Percentiles rank a stretch among this genome's conserved stretches.
Evolutionary conservation across 2,113 vertebrate genomes (phyloP).

Genomic region (Polyodon spathula): DNA sequence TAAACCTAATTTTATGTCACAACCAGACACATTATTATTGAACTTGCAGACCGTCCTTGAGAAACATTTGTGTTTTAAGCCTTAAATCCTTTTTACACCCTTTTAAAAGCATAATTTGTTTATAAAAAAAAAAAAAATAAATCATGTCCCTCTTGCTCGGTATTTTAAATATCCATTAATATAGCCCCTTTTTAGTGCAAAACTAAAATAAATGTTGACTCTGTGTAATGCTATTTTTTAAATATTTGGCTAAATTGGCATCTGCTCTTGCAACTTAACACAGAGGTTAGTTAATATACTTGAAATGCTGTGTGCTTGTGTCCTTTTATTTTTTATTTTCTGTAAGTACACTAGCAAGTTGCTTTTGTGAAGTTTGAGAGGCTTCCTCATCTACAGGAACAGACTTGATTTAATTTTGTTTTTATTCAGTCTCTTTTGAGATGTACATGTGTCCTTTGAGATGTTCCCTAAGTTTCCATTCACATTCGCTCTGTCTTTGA

Average conservation of each 20-base stretch:
- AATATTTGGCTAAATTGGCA: too few species aligned
- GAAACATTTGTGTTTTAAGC: conserved; percentile 1
- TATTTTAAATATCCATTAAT: too few species aligned
- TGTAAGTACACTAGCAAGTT: background rate
- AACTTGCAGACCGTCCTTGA: too few species aligned
- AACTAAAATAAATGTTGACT: too few species aligned
- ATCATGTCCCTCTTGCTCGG: too few species aligned
- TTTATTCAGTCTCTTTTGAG: conserved; percentile 56
- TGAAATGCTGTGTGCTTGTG: background rate
- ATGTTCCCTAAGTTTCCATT: conserved; percentile 45
- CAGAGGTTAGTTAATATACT: too few species aligned
- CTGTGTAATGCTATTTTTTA: too few species aligned
- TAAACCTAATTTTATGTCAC: too few species aligned
- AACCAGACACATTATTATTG: too few species aligned
- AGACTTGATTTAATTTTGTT: background rate
- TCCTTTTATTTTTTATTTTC: background rate
- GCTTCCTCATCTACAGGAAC: background rate
- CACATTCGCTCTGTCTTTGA: conserved; percentile 61
- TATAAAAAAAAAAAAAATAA: too few species aligned
- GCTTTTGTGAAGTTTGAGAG: conserved; percentile 2
- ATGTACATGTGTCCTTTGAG: conserved; percentile 24
- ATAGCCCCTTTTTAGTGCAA: too few species aligned
- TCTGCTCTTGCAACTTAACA: too few species aligned
- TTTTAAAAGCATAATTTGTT: background rate
- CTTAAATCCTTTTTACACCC: background rate